A percentile compares a stretch with the other conserved stretches of the same genome.
These are phyloP conservation scores for Diuraphis noxia DNA, from an alignment of 1,140 invertebrate species.

Conservation along the genomic window DNA sequence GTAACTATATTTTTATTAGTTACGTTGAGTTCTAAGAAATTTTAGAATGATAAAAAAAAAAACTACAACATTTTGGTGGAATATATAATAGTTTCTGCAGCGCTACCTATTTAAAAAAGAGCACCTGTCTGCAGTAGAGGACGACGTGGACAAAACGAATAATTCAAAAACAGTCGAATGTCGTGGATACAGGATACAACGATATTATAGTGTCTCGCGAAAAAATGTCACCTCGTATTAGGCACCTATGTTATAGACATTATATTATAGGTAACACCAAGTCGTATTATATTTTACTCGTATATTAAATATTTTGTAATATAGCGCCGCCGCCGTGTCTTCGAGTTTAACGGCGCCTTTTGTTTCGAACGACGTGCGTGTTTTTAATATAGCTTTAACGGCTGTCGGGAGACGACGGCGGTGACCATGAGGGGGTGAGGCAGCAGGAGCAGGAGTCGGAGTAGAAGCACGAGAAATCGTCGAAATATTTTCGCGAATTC, in stretches of 20 bases:
- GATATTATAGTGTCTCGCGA: background rate
- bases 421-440: no score
- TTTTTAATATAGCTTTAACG: constrained; percentile 25
- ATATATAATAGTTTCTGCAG: no score
- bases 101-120: background rate
- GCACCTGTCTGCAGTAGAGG: no score
- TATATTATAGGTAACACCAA: background rate
- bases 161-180: background rate
- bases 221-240: background rate
- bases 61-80: no score
- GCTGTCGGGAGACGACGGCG: background rate
- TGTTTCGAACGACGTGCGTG: background rate
- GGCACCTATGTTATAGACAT: background rate
- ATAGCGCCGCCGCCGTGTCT: background rate
- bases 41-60: no score
- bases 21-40: no score
- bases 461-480: background rate
- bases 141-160: background rate
- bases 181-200: background rate
- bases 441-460: background rate
- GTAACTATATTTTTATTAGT: no score
- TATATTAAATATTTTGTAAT: constrained; percentile 13
- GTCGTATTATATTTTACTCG: background rate
- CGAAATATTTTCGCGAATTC: background rate
- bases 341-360: background rate